Base-by-base conservation (phyloP, 2,113 vertebrate genomes). In the Syngnathus floridae region DNA sequence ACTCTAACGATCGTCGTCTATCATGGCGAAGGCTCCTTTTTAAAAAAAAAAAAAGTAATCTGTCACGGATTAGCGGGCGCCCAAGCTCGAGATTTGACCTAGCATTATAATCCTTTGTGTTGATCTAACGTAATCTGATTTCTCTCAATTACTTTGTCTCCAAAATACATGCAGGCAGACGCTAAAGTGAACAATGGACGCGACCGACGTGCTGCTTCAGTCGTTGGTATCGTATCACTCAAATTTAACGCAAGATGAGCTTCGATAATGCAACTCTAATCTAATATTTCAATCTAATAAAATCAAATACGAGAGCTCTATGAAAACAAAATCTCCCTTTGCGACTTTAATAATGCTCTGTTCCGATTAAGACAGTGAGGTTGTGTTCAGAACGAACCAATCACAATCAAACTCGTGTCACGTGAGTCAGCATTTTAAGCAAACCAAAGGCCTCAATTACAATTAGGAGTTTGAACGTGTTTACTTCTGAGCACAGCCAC, bases 71-170 rank as follows among this genome's bases (percentile, higher is more conserved):
- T 88, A 84, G 79, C n/a, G 65, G 74, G 78, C 80, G 72, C 76
- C 81, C 74, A 10, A 56, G 74, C 77, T 80, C 52, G 76, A 87
- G 79, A 84, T 88, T 75, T 86, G 81, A 87, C 81, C 80, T 70
- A 79, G 84, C 78, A 82, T 70, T 79, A 81, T 84, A 87, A 86
- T 86, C 85, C 85, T 82, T 87, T 86, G 81, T 87, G 84, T 84
- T 84, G 85, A 87, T 82, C 85, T 81, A 76, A 81, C 82, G 74
- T 84, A 86, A 88, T 87, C 82, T 82, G 79, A 83, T 85, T 88
- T 82, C 75, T 85, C 79, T 80, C 81, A 86, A 80, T 88, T 84
- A 86, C 76, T 81, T 83, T 86, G 75, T 86, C 79, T 77, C 69
- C 71, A 69, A 82, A 86, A 74, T 75, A 81, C 75, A 77, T 56